Base-by-base conservation (phyloP, 1,140 invertebrate species). In the Drosophila pectinifera region DNA sequence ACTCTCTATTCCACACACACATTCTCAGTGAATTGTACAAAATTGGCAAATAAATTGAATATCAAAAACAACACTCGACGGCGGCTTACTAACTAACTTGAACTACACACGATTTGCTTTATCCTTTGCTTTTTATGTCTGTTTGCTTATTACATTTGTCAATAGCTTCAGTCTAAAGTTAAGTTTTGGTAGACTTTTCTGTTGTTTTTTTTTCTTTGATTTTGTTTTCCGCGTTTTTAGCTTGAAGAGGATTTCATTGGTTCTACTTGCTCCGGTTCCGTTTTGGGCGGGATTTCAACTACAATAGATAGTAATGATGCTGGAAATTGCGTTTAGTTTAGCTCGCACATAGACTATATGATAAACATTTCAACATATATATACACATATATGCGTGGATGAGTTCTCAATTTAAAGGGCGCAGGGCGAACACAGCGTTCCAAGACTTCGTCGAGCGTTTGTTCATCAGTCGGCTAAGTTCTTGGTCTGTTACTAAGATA, bases 131-230 rank as follows among this genome's bases (percentile, higher is more conserved):
- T 61, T n/a, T 64, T 45, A 48, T 48, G 11, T 62, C n/a, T 38
- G 36, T 46, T 73, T 75, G 56, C 57, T 49, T 62, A 58, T 48
- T 75, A 55, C 18, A 43, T 20, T 51, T 78, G 62, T 86, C 59
- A 73, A 69, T 80, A 78, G 59, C 53, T 75, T 88, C 83, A 86
- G 83, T 86, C 83, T 86, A 86, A 88, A 79, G 65, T 83, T 83
- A 61, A 79, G 67, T 76, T 88, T 83, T 79, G 72, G 72, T 88
- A 81, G 68, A 75, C 22, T 2, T 22, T 22, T 22, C 22, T 2
- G 22, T 22, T 22, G 1, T 56, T 82, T 75, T 14, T 64, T 16
- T 18, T 42, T 57, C 18, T 73, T 41, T 51, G 53, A 10, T 39
- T 56, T 61, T 43, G 34, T 41, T 53, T 67, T 13, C 16, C 22